Evolutionary conservation across 2,797 vertebrate genomes (phyloP).

Genomic region (Fistularia commersonii): DNA sequence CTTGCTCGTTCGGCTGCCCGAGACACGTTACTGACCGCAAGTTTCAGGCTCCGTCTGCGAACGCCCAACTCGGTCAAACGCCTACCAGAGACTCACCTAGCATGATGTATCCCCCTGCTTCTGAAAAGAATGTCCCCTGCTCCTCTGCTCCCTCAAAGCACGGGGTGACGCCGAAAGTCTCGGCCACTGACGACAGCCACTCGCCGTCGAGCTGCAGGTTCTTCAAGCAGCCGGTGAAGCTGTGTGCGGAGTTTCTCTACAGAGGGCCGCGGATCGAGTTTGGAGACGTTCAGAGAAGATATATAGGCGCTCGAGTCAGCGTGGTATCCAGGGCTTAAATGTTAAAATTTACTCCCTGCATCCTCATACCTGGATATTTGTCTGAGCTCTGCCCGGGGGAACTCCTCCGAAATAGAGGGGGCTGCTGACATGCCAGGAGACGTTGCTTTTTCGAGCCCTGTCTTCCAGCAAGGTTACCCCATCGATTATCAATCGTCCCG

Average conservation of each 20-base stretch:
- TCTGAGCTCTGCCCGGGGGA: slow-evolving; percentile 82
- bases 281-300: background rate
- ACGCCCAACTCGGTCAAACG: background rate
- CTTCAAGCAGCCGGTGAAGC: slow-evolving; percentile 88
- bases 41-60: too few relatives aligned
- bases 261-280: slow-evolving; percentile 4
- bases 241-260: slow-evolving; percentile 85
- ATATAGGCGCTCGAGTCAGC: too few relatives aligned
- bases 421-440: slow-evolving; percentile 76
- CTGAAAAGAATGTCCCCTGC: slow-evolving; percentile 88
- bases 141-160: slow-evolving; percentile 89
- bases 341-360: background rate
- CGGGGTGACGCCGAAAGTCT: slow-evolving; percentile 88
- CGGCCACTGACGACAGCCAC: slow-evolving; percentile 70
- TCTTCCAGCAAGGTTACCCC: slow-evolving; percentile 82
- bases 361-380: slow-evolving; percentile 85
- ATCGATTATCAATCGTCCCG: slow-evolving; percentile 84
- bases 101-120: slow-evolving; percentile 87
- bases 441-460: slow-evolving; percentile 43
- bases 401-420: slow-evolving; percentile 89
- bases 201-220: slow-evolving; percentile 84
- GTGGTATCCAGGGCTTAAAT: background rate
- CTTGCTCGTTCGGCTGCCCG: too few relatives aligned
- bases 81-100: slow-evolving; percentile 75
- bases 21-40: too few relatives aligned